Conservation (phyloP, 1,140 invertebrate species). For the Drosophila quadrilineata region DNA sequence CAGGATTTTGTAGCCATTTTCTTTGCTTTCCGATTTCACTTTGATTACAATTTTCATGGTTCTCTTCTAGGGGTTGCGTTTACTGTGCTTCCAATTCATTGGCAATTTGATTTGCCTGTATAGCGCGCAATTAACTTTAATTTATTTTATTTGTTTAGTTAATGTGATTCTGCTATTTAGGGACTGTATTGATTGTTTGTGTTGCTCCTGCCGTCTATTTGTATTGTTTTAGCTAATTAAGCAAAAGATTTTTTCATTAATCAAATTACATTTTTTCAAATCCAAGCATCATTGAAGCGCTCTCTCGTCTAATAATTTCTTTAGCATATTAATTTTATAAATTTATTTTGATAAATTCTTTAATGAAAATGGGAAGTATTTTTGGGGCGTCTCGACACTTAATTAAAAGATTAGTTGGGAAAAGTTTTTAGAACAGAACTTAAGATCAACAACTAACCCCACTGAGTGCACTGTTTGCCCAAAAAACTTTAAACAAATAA, state of each 20-base stretch:
- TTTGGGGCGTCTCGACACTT: conserved; percentile 49
- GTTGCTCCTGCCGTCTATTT: no score
- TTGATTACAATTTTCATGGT: no score
- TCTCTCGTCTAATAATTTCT: no score
- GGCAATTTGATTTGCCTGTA: conserved; percentile 48
- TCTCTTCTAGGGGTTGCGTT: background rate
- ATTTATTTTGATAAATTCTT: no score
- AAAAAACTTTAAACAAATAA: conserved; percentile 74
- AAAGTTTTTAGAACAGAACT: conserved; percentile 68
- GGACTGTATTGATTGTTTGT: conserved; percentile 9
- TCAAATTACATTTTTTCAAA: conserved; percentile 61
- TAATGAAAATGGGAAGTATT: no score
- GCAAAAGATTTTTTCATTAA: conserved; percentile 74
- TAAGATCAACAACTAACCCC: conserved; percentile 58
- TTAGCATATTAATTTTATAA: no score
- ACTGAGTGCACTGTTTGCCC: conserved; percentile 53
- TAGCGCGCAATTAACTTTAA: conserved; percentile 55
- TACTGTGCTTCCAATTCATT: conserved; percentile 39
- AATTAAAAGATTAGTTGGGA: conserved; percentile 78
- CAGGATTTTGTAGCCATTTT: conserved; percentile 11
- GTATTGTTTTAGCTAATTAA: no score
- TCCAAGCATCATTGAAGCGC: conserved; percentile 6
- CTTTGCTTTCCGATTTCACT: conserved; percentile 1
- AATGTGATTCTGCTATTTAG: conserved; percentile 17
- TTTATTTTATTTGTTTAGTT: conserved; percentile 17